Conservation (phyloP, 1,140 invertebrate genomes). For the Trachelipus rathkii region DNA sequence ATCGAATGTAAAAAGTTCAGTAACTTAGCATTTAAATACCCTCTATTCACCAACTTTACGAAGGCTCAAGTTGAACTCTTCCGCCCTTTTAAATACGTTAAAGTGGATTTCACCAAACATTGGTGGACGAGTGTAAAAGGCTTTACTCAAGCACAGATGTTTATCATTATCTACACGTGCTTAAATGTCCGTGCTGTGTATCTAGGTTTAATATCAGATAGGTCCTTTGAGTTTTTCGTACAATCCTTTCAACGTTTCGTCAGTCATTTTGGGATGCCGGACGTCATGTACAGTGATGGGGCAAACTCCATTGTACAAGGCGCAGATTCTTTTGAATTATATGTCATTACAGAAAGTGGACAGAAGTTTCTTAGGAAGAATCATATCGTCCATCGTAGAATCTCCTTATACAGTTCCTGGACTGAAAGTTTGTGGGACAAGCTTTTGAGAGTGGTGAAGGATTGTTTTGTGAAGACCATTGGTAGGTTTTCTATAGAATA, state of each 20-base stretch:
- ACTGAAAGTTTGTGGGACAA: not conserved
- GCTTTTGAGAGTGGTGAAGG: conserved; percentile 17
- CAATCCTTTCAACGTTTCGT: conserved; percentile 6
- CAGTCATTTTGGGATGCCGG: not conserved
- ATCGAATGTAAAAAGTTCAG: conserved; percentile 16
- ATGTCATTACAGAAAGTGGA: not conserved
- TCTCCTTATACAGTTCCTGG: conserved; percentile 5
- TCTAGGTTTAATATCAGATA: not conserved
- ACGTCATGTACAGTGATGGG: conserved; percentile 1
- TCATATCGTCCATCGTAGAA: not conserved
- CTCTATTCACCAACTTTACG: not conserved
- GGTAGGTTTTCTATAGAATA: conserved; percentile 6
- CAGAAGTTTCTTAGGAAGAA: not conserved
- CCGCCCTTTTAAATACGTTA: conserved; percentile 11
- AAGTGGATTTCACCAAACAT: conserved; percentile 17
- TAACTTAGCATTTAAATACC: conserved; percentile 13
- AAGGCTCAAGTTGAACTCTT: conserved; percentile 4
- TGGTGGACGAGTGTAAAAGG: conserved; percentile 3
- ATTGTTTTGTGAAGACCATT: conserved; percentile 22
- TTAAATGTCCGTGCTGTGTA: conserved; percentile 13
- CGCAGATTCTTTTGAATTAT: not conserved
- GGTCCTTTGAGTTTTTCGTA: conserved; percentile 14
- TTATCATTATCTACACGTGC: conserved; percentile 20
- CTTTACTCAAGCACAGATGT: not conserved
- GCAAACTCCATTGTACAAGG: not conserved